Conservation (phyloP, 2,797 vertebrate genomes). For the Sebastes trivittatus region DNA sequence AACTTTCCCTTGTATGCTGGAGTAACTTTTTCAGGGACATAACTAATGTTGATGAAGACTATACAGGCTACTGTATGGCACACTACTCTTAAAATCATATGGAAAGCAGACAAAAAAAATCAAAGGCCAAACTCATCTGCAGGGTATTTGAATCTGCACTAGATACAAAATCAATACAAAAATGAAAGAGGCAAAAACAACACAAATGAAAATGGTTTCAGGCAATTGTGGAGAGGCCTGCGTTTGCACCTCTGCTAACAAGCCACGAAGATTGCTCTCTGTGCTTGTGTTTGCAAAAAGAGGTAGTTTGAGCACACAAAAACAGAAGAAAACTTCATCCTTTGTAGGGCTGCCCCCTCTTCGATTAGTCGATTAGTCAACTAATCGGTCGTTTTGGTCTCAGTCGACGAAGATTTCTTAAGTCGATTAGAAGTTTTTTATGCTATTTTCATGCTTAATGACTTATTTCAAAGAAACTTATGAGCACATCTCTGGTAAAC, state of each 20-base stretch:
- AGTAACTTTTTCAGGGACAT: slow-evolving; percentile 16
- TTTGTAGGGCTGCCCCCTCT: background rate
- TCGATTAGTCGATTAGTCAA: background rate
- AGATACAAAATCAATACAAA: slow-evolving; percentile 8
- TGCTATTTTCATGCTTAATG: too few species aligned
- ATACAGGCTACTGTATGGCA: background rate
- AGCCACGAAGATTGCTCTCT: background rate
- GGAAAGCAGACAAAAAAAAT: background rate
- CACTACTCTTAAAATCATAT: background rate
- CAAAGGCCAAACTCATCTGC: background rate
- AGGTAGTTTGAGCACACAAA: background rate
- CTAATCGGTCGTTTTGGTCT: background rate
- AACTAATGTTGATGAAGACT: slow-evolving; percentile 1
- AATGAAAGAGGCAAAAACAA: background rate
- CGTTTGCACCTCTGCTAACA: background rate
- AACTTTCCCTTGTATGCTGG: slow-evolving; percentile 42
- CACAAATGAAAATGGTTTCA: background rate
- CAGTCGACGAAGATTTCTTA: too few species aligned
- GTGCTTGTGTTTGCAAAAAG: background rate
- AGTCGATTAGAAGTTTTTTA: too few species aligned
- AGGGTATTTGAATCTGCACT: slow-evolving; percentile 6
- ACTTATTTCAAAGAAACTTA: too few species aligned
- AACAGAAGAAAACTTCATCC: background rate
- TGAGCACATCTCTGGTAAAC: too few species aligned
- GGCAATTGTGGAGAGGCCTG: background rate